Evolutionary conservation across 2,888 invertebrate genomes (phyloP), one percentile per base, ranked within the genome.

Genomic region (Cephus pulcher): DNA sequence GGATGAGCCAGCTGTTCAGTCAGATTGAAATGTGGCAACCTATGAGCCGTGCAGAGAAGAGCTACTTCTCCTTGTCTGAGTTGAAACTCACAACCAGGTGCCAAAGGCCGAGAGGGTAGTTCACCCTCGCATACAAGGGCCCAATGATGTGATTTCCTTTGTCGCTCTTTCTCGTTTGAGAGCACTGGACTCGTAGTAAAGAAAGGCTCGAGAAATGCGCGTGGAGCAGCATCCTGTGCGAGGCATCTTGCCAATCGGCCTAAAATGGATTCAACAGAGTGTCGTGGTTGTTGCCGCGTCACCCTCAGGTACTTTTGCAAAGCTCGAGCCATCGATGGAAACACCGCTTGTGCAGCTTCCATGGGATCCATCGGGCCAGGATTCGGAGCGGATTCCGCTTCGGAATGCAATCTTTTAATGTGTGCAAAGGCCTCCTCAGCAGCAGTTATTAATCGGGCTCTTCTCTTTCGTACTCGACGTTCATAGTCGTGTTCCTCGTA

Each of bases 391-490:
- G 97, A 95, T 40, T 96, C 95, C 77, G 94, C 93, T 84, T 94
- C 95, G 80, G 94, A 94, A 83, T 95, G 93, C 81, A 98, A 94
- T 69, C 98, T 94, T 87, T 97, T 96, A 83, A 99, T 98, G 89
- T 99, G 99, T 15, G 98, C 98, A 92, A 99, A 99, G 1, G 99
- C 98, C 89, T 99, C 99, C 92, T 99, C 99, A 0, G 98, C 97
- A 0, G 99, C 98, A 1, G 97, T 96, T 78, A 98, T 95, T 70
- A 99, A 93, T 33, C 99, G 93, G 4, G 99, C 98, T 79, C 96
- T 94, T 0, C 99, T 93, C 92, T 99, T 99, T 88, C 97, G 95
- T 78, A 99, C 98, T 78, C 98, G 93, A 6, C 98, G 93, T 89
- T 98, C 98, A 87, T 98, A 98, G 92, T 99, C 99, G 88, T 98